Base-by-base conservation (phyloP, 2,888 invertebrate species). In the Brenthis hecate region DNA sequence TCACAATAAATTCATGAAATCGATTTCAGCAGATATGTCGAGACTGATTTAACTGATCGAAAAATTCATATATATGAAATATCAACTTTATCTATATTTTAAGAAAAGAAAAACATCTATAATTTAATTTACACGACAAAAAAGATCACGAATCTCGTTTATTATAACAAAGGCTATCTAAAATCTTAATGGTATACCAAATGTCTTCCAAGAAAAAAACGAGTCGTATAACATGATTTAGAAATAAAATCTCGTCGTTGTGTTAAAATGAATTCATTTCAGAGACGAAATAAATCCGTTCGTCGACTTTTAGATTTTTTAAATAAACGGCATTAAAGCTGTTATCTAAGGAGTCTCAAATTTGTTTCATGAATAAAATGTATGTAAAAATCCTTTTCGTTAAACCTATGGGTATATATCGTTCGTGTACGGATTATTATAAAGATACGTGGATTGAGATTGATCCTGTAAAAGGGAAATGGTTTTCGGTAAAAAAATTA, bases 241-340 rank as follows among this genome's bases (percentile, higher is more conserved):
- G 66, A 68, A 60, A 70, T 60, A 66, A 62, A 68, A 61, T 28
- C 64, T 48, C 54, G 51, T 58, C 57, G 50, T 56, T 50, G 50
- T 62, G 61, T 66, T 60, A 66, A 71, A 68, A 65, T 68, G 60
- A 72, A 71, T 71, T 66, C 57, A 69, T 71, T 66, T 69, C 48
- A 48, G 19, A 51, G 67, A 67, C 23, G 67, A 65, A 70, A 66
- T 72, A 68, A 72, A 72, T 70, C 68, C 64, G 53, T 47, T 64
- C 64, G 63, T 68, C 60, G 68, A 67, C 68, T 65, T 66, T 68
- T 56, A 60, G 53, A 70, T 68, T 72, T 66, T 64, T 65, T 65
- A 67, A 70, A 70, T 66, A 55, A 56, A 68, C 43, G 56, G 54
- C 50, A 70, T 64, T 68, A 70, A 70, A 61, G 53, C 64, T 65